A percentile compares a stretch with the other conserved stretches of the same genome.
phyloP scores from a whole-genome alignment of 1,140 invertebrate species.

The Neodiprion virginianus region DNA sequence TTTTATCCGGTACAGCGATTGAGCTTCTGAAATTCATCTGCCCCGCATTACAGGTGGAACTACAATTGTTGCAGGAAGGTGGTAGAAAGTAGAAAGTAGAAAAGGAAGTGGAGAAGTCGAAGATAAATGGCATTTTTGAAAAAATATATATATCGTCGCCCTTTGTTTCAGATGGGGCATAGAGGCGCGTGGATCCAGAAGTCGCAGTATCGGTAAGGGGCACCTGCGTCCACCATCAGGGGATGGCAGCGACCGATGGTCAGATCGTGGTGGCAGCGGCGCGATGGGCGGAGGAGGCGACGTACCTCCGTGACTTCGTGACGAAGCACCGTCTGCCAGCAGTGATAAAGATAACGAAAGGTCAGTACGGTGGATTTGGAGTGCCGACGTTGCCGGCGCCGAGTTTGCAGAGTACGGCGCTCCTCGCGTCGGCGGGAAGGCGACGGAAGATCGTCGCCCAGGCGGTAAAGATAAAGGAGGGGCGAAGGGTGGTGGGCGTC shows the following conservation, averaged over 20 bases:
- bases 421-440: conserved; percentile 83
- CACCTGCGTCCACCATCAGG: conserved; percentile 12
- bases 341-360: conserved; percentile 90
- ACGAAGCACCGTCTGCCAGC: conserved; percentile 80
- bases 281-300: conserved; percentile 82
- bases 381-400: conserved; percentile 85
- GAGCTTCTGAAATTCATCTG: no score
- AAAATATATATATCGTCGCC: background rate
- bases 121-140: no score
- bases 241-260: conserved; percentile 84
- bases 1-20: no score
- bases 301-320: conserved; percentile 81
- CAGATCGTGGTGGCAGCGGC: conserved; percentile 84
- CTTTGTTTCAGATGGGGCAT: conserved; percentile 45
- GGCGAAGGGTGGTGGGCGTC: conserved; percentile 74
- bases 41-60: no score
- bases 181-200: conserved; percentile 22
- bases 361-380: conserved; percentile 88
- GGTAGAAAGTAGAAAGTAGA: no score
- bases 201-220: conserved; percentile 22
- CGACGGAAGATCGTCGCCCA: conserved; percentile 87
- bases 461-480: conserved; percentile 91
- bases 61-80: no score
- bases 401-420: conserved; percentile 81
- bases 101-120: no score